phyloP scores from a whole-genome alignment of 2,888 invertebrate genomes.

The Alcis repandata region DNA sequence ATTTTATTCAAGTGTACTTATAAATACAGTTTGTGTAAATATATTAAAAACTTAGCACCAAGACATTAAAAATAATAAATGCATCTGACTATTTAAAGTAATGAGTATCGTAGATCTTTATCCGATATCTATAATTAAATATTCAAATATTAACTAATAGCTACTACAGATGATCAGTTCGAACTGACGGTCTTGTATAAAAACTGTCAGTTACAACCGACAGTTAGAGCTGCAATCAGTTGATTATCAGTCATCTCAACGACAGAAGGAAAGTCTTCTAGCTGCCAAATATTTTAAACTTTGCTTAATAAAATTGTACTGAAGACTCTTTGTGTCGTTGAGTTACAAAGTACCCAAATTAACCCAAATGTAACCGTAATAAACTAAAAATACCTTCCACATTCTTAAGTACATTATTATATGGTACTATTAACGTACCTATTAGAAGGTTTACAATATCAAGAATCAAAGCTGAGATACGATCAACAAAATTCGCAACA shows the following conservation, averaged over 20 bases:
- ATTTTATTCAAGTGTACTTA: conserved; percentile 23
- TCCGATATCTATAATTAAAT: conserved; percentile 41
- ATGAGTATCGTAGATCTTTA: conserved; percentile 73
- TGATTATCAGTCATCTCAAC: conserved; percentile 20
- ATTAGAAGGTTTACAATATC: background rate
- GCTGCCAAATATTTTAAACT: background rate
- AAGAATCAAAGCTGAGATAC: background rate
- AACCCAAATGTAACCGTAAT: conserved; percentile 27
- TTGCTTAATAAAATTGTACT: background rate
- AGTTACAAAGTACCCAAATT: conserved; percentile 15
- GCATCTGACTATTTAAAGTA: conserved; percentile 78
- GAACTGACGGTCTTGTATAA: background rate
- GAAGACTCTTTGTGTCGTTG: conserved; percentile 19
- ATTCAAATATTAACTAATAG: conserved; percentile 11
- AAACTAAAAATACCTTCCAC: background rate
- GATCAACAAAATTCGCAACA: background rate
- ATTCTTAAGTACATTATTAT: no score
- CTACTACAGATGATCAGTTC: conserved; percentile 6
- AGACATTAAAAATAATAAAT: conserved; percentile 75
- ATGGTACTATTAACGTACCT: no score
- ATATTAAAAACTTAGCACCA: conserved; percentile 66
- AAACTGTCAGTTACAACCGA: conserved; percentile 2
- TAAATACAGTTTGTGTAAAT: conserved; percentile 35
- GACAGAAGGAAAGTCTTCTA: conserved; percentile 21
- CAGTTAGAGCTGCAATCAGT: conserved; percentile 7